Conservation (phyloP, 2,797 vertebrate species). For the Psittacula derbiana region DNA sequence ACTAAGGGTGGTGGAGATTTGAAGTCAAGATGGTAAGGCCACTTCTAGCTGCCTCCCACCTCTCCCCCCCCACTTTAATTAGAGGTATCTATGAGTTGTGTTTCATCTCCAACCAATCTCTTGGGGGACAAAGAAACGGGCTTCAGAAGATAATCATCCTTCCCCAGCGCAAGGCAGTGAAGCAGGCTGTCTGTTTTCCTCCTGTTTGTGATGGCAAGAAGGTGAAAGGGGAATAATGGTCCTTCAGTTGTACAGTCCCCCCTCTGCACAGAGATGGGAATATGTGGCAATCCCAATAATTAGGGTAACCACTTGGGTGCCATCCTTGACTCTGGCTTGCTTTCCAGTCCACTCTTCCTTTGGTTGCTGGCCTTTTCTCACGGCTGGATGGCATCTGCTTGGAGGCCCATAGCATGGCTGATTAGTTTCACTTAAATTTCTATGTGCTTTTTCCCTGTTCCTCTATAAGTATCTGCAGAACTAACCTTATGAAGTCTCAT, state of each 20-base stretch:
- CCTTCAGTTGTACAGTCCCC: accelerated
- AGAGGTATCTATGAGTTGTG: too few relatives aligned
- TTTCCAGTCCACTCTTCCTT: not conserved
- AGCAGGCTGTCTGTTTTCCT: not conserved
- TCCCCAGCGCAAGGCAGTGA: not conserved
- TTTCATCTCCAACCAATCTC: too few relatives aligned
- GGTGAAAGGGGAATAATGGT: not conserved
- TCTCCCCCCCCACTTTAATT: too few relatives aligned
- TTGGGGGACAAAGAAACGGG: too few relatives aligned
- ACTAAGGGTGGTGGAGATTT: not conserved
- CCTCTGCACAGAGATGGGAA: not conserved
- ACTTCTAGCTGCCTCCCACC: too few relatives aligned
- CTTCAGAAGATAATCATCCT: too few relatives aligned
- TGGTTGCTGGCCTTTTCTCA: not conserved
- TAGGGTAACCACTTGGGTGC: not conserved
- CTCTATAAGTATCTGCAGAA: not conserved
- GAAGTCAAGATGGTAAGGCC: not conserved
- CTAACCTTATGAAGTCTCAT: not conserved
- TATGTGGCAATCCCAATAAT: not conserved
- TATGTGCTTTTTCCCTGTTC: not conserved
- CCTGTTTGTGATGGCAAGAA: not conserved
- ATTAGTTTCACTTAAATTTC: not conserved
- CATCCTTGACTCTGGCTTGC: not conserved
- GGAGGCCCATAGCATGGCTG: not conserved
- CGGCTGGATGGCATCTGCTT: not conserved